phyloP scores from a whole-genome alignment of 2,797 vertebrate genomes.

The Tadarida brasiliensis region DNA sequence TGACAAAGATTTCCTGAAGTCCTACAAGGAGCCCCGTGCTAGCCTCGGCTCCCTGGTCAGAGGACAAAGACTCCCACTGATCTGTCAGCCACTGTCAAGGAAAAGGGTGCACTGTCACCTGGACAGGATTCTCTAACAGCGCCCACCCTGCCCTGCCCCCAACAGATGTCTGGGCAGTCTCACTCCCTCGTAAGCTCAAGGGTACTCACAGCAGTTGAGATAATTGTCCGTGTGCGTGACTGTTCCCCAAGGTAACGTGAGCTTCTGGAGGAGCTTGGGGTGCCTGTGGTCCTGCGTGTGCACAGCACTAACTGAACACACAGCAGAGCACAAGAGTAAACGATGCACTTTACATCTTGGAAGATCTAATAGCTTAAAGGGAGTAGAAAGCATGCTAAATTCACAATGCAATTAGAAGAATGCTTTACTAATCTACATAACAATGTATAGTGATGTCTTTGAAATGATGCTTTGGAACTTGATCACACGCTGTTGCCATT shows the following conservation, averaged over 20 bases:
- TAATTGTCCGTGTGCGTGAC: neutral
- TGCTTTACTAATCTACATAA: neutral
- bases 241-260: neutral
- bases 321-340: neutral
- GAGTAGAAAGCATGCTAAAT: neutral
- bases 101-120: neutral
- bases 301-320: neutral
- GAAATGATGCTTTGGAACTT: neutral
- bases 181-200: neutral
- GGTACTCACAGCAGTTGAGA: neutral
- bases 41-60: neutral
- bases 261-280: neutral
- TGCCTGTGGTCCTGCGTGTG: neutral
- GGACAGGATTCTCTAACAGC: fast-evolving
- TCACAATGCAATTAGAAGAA: neutral
- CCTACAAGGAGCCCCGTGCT: neutral
- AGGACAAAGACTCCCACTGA: fast-evolving
- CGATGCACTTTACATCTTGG: neutral
- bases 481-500: neutral
- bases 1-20: neutral
- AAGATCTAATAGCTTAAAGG: neutral
- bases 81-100: neutral
- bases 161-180: neutral
- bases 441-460: neutral
- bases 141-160: no score